Percentiles rank a stretch among this genome's conserved stretches.
phyloP scores from a whole-genome alignment of 2,797 vertebrate species.

The Pristis pectinata region DNA sequence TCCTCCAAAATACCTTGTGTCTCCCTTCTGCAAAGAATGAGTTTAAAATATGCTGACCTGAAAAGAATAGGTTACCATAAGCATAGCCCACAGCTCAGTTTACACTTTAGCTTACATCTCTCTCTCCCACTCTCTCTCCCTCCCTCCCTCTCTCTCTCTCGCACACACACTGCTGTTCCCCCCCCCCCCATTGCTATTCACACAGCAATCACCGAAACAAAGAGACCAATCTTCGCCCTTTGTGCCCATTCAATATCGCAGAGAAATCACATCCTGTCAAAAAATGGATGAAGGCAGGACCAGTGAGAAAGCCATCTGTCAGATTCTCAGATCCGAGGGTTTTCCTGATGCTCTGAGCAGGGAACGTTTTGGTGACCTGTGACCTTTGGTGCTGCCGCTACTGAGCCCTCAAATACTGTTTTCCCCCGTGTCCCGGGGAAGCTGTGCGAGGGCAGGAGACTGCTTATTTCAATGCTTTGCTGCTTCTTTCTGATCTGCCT shows the following conservation, averaged over 20 bases:
- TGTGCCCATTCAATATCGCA: constrained; percentile 47
- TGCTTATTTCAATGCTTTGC: neutral
- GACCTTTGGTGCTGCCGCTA: neutral
- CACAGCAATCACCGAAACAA: constrained; percentile 48
- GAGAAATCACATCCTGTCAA: constrained; percentile 54
- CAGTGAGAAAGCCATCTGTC: constrained; percentile 47
- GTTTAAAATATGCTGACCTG: constrained; percentile 34
- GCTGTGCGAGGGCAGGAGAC: neutral
- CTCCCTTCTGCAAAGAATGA: constrained; percentile 34
- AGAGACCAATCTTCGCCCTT: constrained; percentile 43
- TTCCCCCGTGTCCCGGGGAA: neutral
- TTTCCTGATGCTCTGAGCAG: neutral
- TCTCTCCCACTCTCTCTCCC: constrained; percentile 19
- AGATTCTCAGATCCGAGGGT: constrained; percentile 37
- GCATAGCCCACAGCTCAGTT: constrained; percentile 33
- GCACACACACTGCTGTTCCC: neutral
- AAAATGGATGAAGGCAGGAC: constrained; percentile 43
- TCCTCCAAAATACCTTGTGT: constrained; percentile 19
- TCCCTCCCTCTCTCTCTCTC: constrained; percentile 29
- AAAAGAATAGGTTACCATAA: constrained; percentile 33
- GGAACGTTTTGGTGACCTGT: constrained; percentile 18
- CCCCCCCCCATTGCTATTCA: constrained; percentile 45
- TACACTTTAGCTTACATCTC: constrained; percentile 34
- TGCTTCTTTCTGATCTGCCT: neutral
- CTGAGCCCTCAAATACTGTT: neutral